Percentiles rank a stretch among this genome's conserved stretches.
These are phyloP conservation scores for Lomographa bimaculata DNA, from an alignment of 2,888 invertebrate species.

Conservation along the genomic window DNA sequence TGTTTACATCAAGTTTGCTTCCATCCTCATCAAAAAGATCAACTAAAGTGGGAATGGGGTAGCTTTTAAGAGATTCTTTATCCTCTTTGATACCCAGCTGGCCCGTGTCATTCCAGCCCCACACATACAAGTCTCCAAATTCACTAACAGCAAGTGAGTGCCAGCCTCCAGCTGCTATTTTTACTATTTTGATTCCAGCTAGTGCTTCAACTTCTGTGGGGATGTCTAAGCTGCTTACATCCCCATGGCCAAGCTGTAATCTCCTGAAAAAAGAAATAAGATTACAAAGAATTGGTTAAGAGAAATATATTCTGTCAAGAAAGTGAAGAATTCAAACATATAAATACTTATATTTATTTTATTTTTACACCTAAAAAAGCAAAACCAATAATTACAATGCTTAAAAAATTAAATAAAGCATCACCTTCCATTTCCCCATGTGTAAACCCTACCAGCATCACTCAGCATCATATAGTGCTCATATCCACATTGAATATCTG, in stretches of 20 bases:
- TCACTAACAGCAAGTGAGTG: constrained; percentile 91
- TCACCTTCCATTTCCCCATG: constrained; percentile 95
- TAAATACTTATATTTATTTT: no score
- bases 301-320: no score
- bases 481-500: constrained; percentile 89
- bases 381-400: no score
- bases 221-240: constrained; percentile 83
- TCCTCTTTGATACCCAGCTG: constrained; percentile 88
- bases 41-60: constrained; percentile 60
- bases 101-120: constrained; percentile 96
- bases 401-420: no score
- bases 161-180: constrained; percentile 93
- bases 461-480: constrained; percentile 91
- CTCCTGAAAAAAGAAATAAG: constrained; percentile 84
- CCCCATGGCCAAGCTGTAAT: constrained; percentile 94
- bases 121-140: constrained; percentile 92
- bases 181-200: constrained; percentile 88
- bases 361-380: no score
- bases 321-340: no score
- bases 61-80: constrained; percentile 45
- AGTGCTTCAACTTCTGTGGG: constrained; percentile 89
- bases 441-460: constrained; percentile 88
- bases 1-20: constrained; percentile 70
- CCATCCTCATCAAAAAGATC: constrained; percentile 64
- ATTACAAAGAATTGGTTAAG: no score